Evolutionary conservation across 2,888 invertebrate genomes (phyloP).

Genomic region (Drosophila cognata): DNA sequence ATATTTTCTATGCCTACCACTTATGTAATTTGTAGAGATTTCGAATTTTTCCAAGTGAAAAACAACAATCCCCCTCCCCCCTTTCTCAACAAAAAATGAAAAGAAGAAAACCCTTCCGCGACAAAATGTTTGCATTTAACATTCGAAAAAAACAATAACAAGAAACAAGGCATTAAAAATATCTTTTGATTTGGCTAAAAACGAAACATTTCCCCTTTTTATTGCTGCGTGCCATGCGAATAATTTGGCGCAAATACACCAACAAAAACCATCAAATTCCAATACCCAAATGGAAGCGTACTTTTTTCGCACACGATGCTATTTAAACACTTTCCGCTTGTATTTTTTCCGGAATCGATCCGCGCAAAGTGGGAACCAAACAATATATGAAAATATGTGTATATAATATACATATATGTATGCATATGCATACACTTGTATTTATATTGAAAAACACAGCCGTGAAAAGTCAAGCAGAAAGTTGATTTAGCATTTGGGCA

Average conservation of each 20-base stretch:
- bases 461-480: constrained; percentile 42
- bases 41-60: constrained; percentile 72
- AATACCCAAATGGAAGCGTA: constrained; percentile 24
- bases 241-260: constrained; percentile 14
- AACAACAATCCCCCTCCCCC: neutral
- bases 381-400: constrained; percentile 6
- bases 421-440: constrained; percentile 1
- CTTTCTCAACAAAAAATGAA: constrained; percentile 12
- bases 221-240: constrained; percentile 31
- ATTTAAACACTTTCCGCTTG: constrained; percentile 21
- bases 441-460: constrained; percentile 10
- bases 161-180: constrained; percentile 45
- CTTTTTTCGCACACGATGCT: constrained; percentile 19
- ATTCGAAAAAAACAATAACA: constrained; percentile 41
- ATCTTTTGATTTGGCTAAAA: constrained; percentile 44
- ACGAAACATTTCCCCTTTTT: constrained; percentile 15
- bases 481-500: constrained; percentile 45
- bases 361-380: constrained; percentile 7
- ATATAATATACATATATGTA: constrained; percentile 3
- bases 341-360: constrained; percentile 11
- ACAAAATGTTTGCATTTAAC: constrained; percentile 75
- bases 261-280: constrained; percentile 1
- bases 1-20: constrained; percentile 81
- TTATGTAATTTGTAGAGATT: constrained; percentile 81
- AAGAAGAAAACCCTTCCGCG: constrained; percentile 50